A percentile compares a stretch with the other conserved stretches of the same genome.
Evolutionary conservation across 2,888 invertebrate species (phyloP).

Genomic region (Dermolepida albohirtum): DNA sequence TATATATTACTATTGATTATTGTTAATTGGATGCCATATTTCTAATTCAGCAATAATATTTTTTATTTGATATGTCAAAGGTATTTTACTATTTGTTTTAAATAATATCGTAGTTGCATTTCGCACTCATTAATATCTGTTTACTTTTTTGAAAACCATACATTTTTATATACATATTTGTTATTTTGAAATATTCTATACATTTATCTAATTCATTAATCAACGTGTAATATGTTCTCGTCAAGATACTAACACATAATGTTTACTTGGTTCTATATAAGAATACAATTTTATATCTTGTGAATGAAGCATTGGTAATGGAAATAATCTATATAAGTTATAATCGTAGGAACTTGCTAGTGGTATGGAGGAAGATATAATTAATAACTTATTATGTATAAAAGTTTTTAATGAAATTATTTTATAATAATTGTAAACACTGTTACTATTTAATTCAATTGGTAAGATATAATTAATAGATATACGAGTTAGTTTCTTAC

Average conservation of each 20-base stretch:
- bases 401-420: not conserved
- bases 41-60: slow-evolving; percentile 1
- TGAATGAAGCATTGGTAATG: not conserved
- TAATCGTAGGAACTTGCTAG: not conserved
- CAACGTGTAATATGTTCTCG: slow-evolving; percentile 1
- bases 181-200: not conserved
- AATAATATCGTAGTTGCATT: slow-evolving; percentile 7
- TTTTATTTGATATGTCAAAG: not conserved
- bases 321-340: not conserved
- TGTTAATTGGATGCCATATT: slow-evolving; percentile 10
- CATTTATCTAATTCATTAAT: not conserved
- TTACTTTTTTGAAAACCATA: not conserved
- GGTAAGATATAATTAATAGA: too few species aligned
- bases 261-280: slow-evolving; percentile 5
- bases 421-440: not conserved
- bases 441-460: too few species aligned
- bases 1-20: not conserved
- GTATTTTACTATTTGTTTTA: not conserved
- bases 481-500: too few species aligned
- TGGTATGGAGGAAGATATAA: not conserved
- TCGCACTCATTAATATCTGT: not conserved
- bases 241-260: not conserved
- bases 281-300: not conserved
- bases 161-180: not conserved
- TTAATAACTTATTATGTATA: not conserved